Evolutionary conservation across 2,888 invertebrate genomes (phyloP), one percentile per base, ranked within the genome.

Genomic region (Didymodactylos carnosus): DNA sequence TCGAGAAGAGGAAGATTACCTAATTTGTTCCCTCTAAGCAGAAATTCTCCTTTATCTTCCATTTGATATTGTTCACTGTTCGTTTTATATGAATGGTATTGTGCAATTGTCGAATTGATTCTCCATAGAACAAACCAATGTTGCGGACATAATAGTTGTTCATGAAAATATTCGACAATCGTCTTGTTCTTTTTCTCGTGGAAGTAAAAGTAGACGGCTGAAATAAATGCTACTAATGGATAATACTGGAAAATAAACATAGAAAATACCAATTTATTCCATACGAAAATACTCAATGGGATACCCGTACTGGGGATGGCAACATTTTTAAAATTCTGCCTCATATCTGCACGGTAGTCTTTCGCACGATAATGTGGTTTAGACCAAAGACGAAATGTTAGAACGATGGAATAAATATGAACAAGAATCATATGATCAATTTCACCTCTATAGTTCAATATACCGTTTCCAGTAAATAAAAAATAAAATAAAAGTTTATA

Each of bases 221-320:
- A 29, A 62, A 62, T 35, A 16, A 29, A 62, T 62, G 62, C 62
- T 35, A 29, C 29, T n/a, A 62, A 35, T 35, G 62, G 62, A 62
- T 62, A 62, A n/a, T n/a, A n/a, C n/a, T n/a, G n/a, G n/a, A n/a
- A n/a, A 62, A 62, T 62, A 62, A 62, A 62, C 35, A 62, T 62
- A n/a, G 35, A 29, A 62, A 62, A 62, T 35, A 16, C 19, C 35
- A 62, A 62, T 29, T 62, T 62, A 62, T 62, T 62, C 8, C 29
- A 62, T 16, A 29, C 29, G 35, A 62, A 62, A 10, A 62, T 62
- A 19, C 29, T 35, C 1, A 62, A 13, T 62, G 62, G 62, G 35
- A 62, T 29, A 25, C 16, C 35, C 19, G 62, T 62, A 62, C 16
- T 35, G 19, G 62, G 62, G 16, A 62, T 35, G 35, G 35, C 10